A percentile compares a stretch with the other conserved stretches of the same genome.
Conservation (phyloP, 2,888 invertebrate genomes). For the Chaetogeoica ovagalla region DNA sequence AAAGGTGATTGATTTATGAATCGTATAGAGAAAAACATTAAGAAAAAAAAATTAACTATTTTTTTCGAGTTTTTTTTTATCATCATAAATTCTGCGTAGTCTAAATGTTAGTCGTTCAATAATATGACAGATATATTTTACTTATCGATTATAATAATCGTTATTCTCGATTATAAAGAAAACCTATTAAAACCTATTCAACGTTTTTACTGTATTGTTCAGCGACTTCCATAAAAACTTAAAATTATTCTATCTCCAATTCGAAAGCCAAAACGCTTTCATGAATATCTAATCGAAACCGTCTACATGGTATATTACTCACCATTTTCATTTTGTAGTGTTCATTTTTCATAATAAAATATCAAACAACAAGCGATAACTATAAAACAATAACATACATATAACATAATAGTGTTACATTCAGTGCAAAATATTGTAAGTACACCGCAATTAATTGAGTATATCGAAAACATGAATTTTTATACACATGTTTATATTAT, state of each 20-base stretch:
- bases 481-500: too few relatives aligned
- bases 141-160: not conserved
- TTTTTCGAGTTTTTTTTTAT: not conserved
- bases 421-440: too few relatives aligned
- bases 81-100: not conserved
- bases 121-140: constrained; percentile 5
- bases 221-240: not conserved
- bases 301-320: not conserved
- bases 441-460: too few relatives aligned
- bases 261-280: not conserved
- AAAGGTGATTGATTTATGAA: constrained; percentile 9
- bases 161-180: not conserved
- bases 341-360: too few relatives aligned
- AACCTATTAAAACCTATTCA: not conserved
- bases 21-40: not conserved
- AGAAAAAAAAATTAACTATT: not conserved
- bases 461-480: too few relatives aligned
- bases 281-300: not conserved
- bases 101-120: not conserved
- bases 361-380: too few relatives aligned
- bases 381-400: too few relatives aligned
- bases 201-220: not conserved
- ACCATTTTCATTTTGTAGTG: not conserved
- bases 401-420: too few relatives aligned
- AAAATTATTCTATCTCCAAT: not conserved